Evolutionary conservation across 2,888 invertebrate species (phyloP).

Genomic region (Cosmorhoe ocellata): DNA sequence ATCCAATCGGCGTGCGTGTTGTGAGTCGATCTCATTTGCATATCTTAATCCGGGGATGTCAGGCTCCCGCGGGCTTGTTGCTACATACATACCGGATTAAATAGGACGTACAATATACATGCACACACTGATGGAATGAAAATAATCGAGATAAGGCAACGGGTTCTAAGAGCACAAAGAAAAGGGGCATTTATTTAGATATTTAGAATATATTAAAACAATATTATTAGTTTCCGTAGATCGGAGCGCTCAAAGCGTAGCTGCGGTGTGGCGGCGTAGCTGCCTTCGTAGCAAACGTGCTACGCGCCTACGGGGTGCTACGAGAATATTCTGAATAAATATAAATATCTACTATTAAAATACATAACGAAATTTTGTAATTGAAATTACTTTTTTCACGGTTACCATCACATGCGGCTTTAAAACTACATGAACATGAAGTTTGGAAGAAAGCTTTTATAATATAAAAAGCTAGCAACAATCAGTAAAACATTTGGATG

Average conservation of each 20-base stretch:
- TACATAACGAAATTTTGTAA: no score
- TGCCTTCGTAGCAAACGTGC: slow-evolving; percentile 15
- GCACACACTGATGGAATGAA: slow-evolving; percentile 21
- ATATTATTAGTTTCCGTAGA: no score
- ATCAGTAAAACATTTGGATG: no score
- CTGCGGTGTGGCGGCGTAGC: slow-evolving; percentile 13
- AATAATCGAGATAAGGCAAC: slow-evolving; percentile 19
- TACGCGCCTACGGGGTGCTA: background rate
- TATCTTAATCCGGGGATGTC: slow-evolving; percentile 54
- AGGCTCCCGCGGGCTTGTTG: slow-evolving; percentile 34
- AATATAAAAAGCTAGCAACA: no score
- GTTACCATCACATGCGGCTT: no score
- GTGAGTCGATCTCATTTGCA: slow-evolving; percentile 48
- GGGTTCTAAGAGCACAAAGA: background rate
- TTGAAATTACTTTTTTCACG: no score
- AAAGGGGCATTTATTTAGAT: background rate
- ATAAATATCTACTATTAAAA: no score
- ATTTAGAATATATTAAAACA: no score
- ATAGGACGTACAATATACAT: slow-evolving; percentile 14
- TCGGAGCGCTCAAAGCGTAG: slow-evolving; percentile 13
- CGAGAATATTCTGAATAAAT: no score
- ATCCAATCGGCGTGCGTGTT: slow-evolving; percentile 31
- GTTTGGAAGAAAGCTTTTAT: no score
- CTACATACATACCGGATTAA: slow-evolving; percentile 26
- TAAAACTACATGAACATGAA: no score